Conservation (phyloP, 2,888 invertebrate species). For the Cylloceria caligata region DNA sequence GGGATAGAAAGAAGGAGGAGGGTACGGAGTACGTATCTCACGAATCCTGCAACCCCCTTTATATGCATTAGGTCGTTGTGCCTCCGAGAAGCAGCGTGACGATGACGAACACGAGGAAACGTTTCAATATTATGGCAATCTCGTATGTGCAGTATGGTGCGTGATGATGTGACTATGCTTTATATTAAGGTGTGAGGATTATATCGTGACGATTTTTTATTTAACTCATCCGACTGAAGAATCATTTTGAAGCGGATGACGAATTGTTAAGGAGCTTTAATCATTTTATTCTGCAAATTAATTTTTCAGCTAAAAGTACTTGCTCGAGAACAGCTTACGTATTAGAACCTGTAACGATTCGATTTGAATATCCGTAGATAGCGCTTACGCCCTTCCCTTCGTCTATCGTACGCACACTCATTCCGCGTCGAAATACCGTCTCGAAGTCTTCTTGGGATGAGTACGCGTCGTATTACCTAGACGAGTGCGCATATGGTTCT, state of each 20-base stretch:
- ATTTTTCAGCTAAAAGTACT: neutral
- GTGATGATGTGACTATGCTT: slow-evolving; percentile 19
- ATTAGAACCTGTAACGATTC: too few relatives aligned
- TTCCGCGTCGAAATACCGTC: too few relatives aligned
- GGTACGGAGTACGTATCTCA: neutral
- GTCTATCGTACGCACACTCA: too few relatives aligned
- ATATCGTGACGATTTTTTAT: neutral
- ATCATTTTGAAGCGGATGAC: neutral
- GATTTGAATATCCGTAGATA: too few relatives aligned
- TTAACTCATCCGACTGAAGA: neutral
- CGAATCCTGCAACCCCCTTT: slow-evolving; percentile 1
- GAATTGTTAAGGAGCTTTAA: neutral
- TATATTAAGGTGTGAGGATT: slow-evolving; percentile 15
- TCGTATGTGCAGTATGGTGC: slow-evolving; percentile 2
- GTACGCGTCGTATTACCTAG: too few relatives aligned
- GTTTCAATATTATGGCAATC: slow-evolving; percentile 50
- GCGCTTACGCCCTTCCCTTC: too few relatives aligned
- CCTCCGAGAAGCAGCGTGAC: slow-evolving; percentile 30
- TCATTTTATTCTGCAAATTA: neutral
- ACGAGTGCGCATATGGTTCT: too few relatives aligned
- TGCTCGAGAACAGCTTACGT: neutral
- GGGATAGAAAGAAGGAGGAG: slow-evolving; percentile 17
- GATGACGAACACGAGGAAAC: slow-evolving; percentile 30
- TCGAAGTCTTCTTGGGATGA: too few relatives aligned
- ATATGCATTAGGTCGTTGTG: slow-evolving; percentile 32